Evolutionary conservation across 1,140 invertebrate species (phyloP), one percentile per base, ranked within the genome.

Genomic region (Drosophila asahinai): DNA sequence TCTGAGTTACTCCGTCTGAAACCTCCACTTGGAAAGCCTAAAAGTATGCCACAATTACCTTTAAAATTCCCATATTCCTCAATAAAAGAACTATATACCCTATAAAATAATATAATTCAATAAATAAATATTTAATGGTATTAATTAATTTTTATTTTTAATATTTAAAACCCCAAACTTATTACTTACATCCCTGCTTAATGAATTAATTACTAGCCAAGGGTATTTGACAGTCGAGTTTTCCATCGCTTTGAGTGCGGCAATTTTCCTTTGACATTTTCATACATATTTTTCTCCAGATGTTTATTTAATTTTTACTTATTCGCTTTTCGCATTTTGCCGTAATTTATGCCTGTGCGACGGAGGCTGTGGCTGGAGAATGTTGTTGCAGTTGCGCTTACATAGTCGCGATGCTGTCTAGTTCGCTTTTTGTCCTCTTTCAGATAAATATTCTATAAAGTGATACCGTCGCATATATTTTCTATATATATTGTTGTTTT

Each of bases 251-350:
- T 8, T 9, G n/a, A 38, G 19, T 25, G 45, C 19, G 27, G 45
- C 52, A 70, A 54, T 68, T 68, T 62, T 70, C 19, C 47, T 61
- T 68, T 74, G 60, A 66, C 73, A 52, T 66, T 81, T 63, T 51
- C 33, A 27, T 30, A 30, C 30, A 33, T 33, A 33, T 33, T 3
- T 65, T 55, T 49, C 73, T 78, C 80, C 61, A 51, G 62, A 64
- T 83, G 86, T 73, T 86, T 86, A 87, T 87, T 86, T 80, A 83
- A 86, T 86, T 86, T 82, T 66, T 70, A 65, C 70, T 79, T 38
- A 61, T 80, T 82, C 80, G 57, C 47, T 77, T 80, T 84, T 84
- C 67, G 59, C 73, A 78, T 86, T 55, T 86, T 80, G 71, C 76
- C n/a, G 48, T 87, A 87, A 83, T 87, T 86, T 87, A 63, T 52